Evolutionary conservation across 2,888 invertebrate species (phyloP).

Genomic region (Arctia plantaginis): DNA sequence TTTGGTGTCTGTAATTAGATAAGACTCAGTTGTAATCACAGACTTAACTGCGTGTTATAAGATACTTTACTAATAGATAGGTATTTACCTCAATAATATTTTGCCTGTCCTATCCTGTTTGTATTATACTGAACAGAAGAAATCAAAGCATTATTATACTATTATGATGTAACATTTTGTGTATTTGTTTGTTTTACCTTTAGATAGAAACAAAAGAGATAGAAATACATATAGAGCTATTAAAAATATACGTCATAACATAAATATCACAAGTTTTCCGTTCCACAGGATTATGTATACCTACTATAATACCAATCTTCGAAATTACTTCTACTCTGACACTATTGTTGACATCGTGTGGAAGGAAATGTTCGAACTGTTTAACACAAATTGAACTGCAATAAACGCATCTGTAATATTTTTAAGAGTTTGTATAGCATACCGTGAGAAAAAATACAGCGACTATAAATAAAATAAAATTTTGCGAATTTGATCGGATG

Average conservation of each 20-base stretch:
- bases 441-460: constrained; percentile 76
- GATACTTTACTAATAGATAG: too few relatives aligned
- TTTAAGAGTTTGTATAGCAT: constrained; percentile 8
- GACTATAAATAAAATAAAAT: constrained; percentile 64
- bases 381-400: not conserved
- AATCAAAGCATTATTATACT: too few relatives aligned
- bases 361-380: not conserved
- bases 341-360: not conserved
- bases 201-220: too few relatives aligned
- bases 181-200: too few relatives aligned
- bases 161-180: too few relatives aligned
- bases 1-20: constrained; percentile 22
- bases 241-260: too few relatives aligned
- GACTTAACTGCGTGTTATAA: not conserved
- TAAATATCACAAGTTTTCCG: not conserved
- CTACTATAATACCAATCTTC: not conserved
- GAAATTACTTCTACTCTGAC: not conserved
- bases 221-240: too few relatives aligned
- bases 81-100: too few relatives aligned
- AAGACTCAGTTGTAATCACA: not conserved
- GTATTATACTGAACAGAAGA: too few relatives aligned
- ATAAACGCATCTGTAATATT: not conserved
- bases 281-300: not conserved
- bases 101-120: too few relatives aligned
- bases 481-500: constrained; percentile 63